phyloP scores from a whole-genome alignment of 1,140 invertebrate genomes.

The Heliconius nattereri region DNA sequence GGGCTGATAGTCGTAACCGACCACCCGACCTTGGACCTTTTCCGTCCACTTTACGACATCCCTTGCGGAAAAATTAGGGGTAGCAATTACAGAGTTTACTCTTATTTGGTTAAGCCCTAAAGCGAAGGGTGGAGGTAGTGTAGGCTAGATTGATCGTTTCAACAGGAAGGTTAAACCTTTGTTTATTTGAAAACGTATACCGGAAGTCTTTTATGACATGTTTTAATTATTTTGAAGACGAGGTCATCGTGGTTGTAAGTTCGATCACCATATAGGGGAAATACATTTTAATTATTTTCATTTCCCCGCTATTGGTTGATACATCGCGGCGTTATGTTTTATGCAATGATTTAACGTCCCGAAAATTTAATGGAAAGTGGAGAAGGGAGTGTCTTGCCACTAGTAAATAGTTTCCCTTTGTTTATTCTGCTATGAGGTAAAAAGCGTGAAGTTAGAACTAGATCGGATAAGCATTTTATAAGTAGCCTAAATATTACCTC shows the following conservation, averaged over 20 bases:
- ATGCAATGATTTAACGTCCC: too few species aligned
- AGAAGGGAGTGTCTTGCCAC: too few species aligned
- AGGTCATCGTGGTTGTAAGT: too few species aligned
- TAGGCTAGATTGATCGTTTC: conserved; percentile 1
- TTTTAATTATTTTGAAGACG: not conserved
- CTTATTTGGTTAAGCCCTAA: conserved; percentile 22
- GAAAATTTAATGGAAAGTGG: too few species aligned
- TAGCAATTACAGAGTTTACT: conserved; percentile 22
- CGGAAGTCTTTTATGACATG: not conserved
- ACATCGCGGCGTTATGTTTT: too few species aligned
- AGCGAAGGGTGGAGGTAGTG: not conserved
- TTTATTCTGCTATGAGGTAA: too few species aligned
- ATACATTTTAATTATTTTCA: not conserved
- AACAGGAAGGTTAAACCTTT: not conserved
- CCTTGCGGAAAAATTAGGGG: conserved; percentile 29
- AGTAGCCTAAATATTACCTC: too few species aligned
- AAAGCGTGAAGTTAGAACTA: too few species aligned
- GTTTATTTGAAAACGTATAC: not conserved
- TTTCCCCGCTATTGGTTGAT: not conserved
- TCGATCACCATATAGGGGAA: too few species aligned
- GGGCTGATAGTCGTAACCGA: not conserved
- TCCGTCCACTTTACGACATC: conserved; percentile 22
- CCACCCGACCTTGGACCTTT: conserved; percentile 17
- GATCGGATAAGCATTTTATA: too few species aligned
- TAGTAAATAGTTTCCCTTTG: too few species aligned